Percentiles rank a stretch among this genome's conserved stretches.
phyloP scores from a whole-genome alignment of 1,140 invertebrate species.

The Trichonephila clavipes region DNA sequence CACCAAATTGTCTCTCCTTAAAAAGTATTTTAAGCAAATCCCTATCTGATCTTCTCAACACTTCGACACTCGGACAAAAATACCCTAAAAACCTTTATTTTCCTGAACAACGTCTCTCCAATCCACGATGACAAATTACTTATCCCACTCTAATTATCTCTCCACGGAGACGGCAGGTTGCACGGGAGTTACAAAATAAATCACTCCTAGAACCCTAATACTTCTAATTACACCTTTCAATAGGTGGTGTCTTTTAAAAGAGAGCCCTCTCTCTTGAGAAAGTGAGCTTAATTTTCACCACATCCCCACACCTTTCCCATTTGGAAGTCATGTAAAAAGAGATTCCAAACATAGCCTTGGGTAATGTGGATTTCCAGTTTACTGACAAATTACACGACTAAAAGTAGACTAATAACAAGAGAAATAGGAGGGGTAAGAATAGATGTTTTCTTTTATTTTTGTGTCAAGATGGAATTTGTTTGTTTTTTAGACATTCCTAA shows the following conservation, averaged over 20 bases:
- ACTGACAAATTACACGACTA: neutral
- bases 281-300: neutral
- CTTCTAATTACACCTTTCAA: constrained; percentile 23
- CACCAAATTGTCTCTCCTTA: too few relatives aligned
- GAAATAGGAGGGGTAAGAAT: neutral
- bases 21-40: too few relatives aligned
- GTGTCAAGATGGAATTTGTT: too few relatives aligned
- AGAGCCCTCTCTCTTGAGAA: neutral
- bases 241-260: constrained; percentile 6
- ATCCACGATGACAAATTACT: constrained; percentile 1
- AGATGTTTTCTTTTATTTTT: too few relatives aligned
- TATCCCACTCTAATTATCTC: neutral
- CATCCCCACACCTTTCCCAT: neutral
- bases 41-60: too few relatives aligned
- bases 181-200: constrained; percentile 11
- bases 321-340: neutral
- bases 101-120: neutral
- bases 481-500: too few relatives aligned
- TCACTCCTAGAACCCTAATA: neutral
- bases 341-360: neutral
- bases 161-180: neutral
- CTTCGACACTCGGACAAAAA: too few relatives aligned
- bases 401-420: neutral
- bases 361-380: neutral
- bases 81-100: too few relatives aligned